These are phyloP conservation scores for Nymphalis polychloros DNA, from an alignment of 2,888 invertebrate genomes.

Conservation along the genomic window DNA sequence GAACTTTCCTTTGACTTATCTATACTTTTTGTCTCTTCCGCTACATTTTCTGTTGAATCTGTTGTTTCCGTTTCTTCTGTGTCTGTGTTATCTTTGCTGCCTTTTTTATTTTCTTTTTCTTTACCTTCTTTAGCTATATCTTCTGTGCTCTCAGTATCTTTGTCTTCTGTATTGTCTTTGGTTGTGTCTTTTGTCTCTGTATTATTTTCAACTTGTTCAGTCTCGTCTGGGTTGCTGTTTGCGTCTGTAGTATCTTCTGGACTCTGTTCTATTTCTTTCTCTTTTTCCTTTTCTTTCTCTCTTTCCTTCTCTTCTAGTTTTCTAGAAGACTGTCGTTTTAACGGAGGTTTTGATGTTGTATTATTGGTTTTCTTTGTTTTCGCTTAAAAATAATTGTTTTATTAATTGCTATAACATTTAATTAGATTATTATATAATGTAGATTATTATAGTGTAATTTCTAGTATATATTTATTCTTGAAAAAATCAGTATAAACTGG, in stretches of 20 bases:
- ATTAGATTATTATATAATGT: background rate
- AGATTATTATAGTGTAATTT: too few relatives aligned
- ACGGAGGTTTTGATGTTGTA: slow-evolving; percentile 50
- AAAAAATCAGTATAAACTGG: too few relatives aligned
- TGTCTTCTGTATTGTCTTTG: slow-evolving; percentile 30
- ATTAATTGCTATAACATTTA: background rate
- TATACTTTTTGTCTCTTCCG: slow-evolving; percentile 7
- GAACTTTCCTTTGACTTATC: slow-evolving; percentile 20
- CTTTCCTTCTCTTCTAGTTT: slow-evolving; percentile 58
- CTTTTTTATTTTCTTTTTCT: slow-evolving; percentile 29
- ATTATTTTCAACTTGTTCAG: slow-evolving; percentile 21
- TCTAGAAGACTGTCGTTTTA: slow-evolving; percentile 65
- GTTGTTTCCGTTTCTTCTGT: slow-evolving; percentile 17
- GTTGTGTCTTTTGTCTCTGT: slow-evolving; percentile 34
- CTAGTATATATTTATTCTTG: too few relatives aligned
- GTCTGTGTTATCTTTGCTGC: slow-evolving; percentile 28
- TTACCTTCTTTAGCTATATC: slow-evolving; percentile 32
- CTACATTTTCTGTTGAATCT: too few relatives aligned
- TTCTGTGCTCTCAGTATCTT: slow-evolving; percentile 33
- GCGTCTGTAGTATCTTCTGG: slow-evolving; percentile 31
- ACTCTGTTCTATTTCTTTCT: slow-evolving; percentile 33
- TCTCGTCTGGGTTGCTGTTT: slow-evolving; percentile 12
- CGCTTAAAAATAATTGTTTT: slow-evolving; percentile 31
- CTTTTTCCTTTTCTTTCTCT: slow-evolving; percentile 40
- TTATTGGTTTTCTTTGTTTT: slow-evolving; percentile 58